These are phyloP conservation scores for Tachysurus fulvidraco DNA, from an alignment of 2,113 vertebrate genomes.

Conservation along the genomic window DNA sequence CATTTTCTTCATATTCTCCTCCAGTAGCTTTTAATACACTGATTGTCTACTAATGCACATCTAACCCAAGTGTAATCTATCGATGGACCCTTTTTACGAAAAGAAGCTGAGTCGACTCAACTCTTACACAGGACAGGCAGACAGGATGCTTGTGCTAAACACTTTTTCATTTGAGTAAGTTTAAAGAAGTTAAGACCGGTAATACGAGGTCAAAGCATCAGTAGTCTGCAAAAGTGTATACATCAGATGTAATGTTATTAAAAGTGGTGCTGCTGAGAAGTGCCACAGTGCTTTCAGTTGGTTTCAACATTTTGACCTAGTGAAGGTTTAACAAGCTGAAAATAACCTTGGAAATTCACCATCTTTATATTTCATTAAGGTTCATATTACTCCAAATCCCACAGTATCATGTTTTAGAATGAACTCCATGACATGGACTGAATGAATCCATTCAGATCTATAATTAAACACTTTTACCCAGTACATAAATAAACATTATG, in stretches of 20 bases:
- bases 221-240: background rate
- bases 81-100: slow-evolving; percentile 2
- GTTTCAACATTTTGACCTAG: background rate
- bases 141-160: too few relatives aligned
- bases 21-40: background rate
- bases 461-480: background rate
- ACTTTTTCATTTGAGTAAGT: background rate
- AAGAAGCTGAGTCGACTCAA: background rate
- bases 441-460: background rate
- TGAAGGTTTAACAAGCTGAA: background rate
- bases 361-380: background rate
- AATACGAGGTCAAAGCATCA: background rate
- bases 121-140: background rate
- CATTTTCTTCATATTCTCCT: background rate
- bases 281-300: background rate
- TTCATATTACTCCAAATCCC: background rate
- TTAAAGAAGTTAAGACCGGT: background rate
- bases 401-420: background rate
- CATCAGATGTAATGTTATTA: background rate
- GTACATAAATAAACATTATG: background rate
- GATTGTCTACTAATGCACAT: background rate
- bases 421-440: background rate
- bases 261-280: background rate
- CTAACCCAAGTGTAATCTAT: background rate
- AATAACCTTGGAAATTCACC: background rate